Evolutionary conservation across 2,888 invertebrate genomes (phyloP), one percentile per base, ranked within the genome.

Genomic region (Zygaena filipendulae): DNA sequence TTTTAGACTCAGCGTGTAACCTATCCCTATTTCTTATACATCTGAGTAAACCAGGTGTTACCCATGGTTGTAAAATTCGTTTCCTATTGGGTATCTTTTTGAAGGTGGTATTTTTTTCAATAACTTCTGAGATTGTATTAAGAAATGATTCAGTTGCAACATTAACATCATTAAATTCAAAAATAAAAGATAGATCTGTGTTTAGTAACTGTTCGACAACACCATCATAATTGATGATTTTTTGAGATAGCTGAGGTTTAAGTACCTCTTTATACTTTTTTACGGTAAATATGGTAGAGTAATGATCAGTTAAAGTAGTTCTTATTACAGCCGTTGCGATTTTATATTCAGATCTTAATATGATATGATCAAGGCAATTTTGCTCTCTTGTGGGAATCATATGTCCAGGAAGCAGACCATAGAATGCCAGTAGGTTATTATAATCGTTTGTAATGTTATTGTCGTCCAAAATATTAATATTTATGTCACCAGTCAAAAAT

Each of bases 341-440:
- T 10, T 12, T 4, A 11, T 22, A 16, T n/a, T 3, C 18, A 4
- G 26, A 12, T 26, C 26, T 30, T n/a, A 30, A 11, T 20, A 31
- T 31, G 13, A 23, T 13, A 12, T 22, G 27, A 21, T 27, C 27
- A 2, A 27, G 22, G 5, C 27, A 27, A 11, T 31, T 31, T 3
- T 20, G 14, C 1, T 23, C 16, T 23, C 27, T 19, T 7, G 26
- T 31, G 8, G 31, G 31, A 12, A 18, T 27, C 8, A 18, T 13
- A 13, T 31, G 31, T 20, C 14, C 27, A 13, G 31, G 26, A 11
- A 31, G 9, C n/a, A 27, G 5, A 2, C 31, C 31, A 3, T 27
- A 11, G 13, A 27, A 27, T 2, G 31, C 21, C 2, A 13, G 19
- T 16, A 32, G n/a, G 11, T 32, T 24, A 10, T 27, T 20, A 16